Evolutionary conservation across 2,113 vertebrate genomes (phyloP), one percentile per base, ranked within the genome.

Genomic region (Marmota monax): DNA sequence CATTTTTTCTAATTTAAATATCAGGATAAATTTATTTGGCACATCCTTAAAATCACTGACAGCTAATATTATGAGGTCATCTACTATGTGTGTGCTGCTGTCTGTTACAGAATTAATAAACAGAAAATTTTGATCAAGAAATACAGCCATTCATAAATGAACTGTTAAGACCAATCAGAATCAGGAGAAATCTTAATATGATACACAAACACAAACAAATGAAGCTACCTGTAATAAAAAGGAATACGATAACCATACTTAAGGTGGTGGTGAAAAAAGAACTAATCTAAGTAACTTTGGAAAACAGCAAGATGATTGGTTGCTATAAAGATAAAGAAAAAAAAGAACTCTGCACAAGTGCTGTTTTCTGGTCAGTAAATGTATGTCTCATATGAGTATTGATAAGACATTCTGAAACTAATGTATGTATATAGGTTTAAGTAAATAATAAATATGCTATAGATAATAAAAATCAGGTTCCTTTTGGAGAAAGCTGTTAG

Each of bases 1-100:
- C 11, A 93, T 20, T 23, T 88, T 94, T 86, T 88, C 67, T 96
- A 32, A 92, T 87, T 80, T 96, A 87, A 94, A n/a, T 92, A 88
- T 88, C 34, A 63, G 25, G 7, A 78, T 90, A 83, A 18, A 65
- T 69, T 63, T 80, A 85, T 96, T 84, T 82, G 67, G 48, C 10
- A 89, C 23, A 58, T 83, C 13, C 10, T 85, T 63, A 84, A 74
- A 51, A 89, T 89, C 7, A 45, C 18, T 23, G 4, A 53, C 34
- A 90, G 14, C 48, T 88, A 69, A 90, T 84, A 85, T 22, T 90
- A 63, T 74, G 16, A 93, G 11, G 45, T 10, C 18, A 78, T 84
- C 18, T 89, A 79, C 51, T 87, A 0, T 48, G 25, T 90, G 3
- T 61, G 45, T 92, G 29, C 90, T 78, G 5, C 70, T 87, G 8